Evolutionary conservation across 2,888 invertebrate genomes (phyloP).

Genomic region (Ormyrus labotus): DNA sequence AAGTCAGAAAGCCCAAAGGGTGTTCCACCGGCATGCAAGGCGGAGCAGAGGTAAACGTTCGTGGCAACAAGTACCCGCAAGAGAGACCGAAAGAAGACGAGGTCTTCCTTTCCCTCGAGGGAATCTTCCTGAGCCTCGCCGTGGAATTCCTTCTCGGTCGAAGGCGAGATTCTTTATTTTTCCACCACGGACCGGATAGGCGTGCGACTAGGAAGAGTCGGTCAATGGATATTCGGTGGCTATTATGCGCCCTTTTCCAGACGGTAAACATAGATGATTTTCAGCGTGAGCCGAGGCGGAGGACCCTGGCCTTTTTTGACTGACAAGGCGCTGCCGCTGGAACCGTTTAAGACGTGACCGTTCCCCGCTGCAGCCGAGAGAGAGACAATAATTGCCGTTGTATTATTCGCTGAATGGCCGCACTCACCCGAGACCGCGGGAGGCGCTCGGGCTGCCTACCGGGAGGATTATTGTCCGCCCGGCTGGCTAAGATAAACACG

Average conservation of each 20-base stretch:
- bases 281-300: not conserved
- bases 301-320: constrained; percentile 62
- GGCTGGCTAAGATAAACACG: constrained; percentile 41
- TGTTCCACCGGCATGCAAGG: constrained; percentile 26
- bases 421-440: constrained; percentile 47
- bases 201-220: constrained; percentile 20
- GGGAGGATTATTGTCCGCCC: constrained; percentile 42
- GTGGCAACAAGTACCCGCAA: constrained; percentile 32
- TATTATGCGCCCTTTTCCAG: constrained; percentile 34
- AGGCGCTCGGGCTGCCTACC: constrained; percentile 17
- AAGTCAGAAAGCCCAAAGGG: constrained; percentile 3
- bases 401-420: constrained; percentile 37
- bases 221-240: constrained; percentile 18
- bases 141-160: constrained; percentile 10
- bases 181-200: constrained; percentile 11
- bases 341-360: constrained; percentile 60
- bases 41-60: constrained; percentile 39
- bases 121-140: not conserved
- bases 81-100: not conserved
- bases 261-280: constrained; percentile 44
- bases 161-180: constrained; percentile 29
- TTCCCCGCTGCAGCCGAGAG: constrained; percentile 19
- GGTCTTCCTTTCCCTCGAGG: constrained; percentile 40
- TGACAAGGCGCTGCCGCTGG: constrained; percentile 61
- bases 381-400: constrained; percentile 49